Evolutionary conservation across 2,888 invertebrate genomes (phyloP), one percentile per base, ranked within the genome.

Genomic region (Xestia xanthographa): DNA sequence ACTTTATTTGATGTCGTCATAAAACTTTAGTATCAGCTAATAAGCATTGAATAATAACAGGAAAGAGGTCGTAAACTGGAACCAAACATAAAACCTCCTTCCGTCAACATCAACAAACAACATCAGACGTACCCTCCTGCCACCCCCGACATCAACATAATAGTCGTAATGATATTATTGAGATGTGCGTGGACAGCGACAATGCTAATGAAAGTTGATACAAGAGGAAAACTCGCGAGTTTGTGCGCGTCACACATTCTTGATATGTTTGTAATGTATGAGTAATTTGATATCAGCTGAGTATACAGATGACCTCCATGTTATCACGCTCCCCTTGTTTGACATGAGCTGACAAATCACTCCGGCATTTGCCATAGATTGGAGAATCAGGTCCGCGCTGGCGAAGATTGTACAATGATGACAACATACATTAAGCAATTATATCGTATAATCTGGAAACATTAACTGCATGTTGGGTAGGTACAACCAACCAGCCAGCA

Each of bases 31-130:
- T 80, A 48, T 63, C 66, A 84, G 60, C 68, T 82, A 84, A 84
- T 84, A 80, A 84, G 67, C 62, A 58, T 84, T 75, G 84, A 84
- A 75, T 84, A 76, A 83, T 69, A 82, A 71, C 50, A 63, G 48
- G 60, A 50, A 60, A 68, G 83, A 66, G 65, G 58, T 72, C 80
- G 72, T 80, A 80, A 84, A 84, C 80, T 72, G 72, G 70, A 72
- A 76, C 75, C 63, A 79, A 79, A 71, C 75, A 79, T 82, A 83
- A 77, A 81, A 71, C 62, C 43, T 50, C 14, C 65, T 70, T 72
- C 67, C 75, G 84, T 69, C 60, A 69, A 84, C 79, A 78, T 62
- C 83, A 50, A 70, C 83, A 76, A 84, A 84, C 65, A 80, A 75
- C 63, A 62, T 79, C 22, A 70, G 66, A 26, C 17, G 0, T n/a